These are phyloP conservation scores for Tarsius wallacei DNA, from an alignment of 2,797 vertebrate species.

Conservation along the genomic window DNA sequence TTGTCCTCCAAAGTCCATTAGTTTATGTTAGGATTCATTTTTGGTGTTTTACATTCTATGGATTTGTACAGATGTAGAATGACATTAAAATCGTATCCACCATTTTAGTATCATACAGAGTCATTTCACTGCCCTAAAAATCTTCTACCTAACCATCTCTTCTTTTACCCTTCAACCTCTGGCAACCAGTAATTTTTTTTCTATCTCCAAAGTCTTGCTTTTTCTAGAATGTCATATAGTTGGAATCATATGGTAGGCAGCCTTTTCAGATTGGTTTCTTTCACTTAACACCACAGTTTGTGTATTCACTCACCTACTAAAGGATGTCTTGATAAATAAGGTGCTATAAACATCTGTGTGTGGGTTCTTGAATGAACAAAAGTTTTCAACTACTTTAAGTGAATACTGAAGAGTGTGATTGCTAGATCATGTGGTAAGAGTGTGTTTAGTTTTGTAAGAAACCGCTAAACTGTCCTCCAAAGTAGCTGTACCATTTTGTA, in stretches of 20 bases:
- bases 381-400: neutral
- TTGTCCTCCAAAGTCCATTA: neutral
- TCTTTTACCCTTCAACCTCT: neutral
- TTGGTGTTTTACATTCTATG: neutral
- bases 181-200: neutral
- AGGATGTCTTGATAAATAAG: neutral
- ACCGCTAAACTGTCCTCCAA: neutral
- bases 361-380: neutral
- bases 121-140: neutral
- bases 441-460: neutral
- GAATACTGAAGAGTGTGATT: neutral
- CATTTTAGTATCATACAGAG: neutral
- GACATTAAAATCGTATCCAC: neutral
- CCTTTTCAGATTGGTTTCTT: neutral
- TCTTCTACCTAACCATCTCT: neutral
- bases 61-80: neutral
- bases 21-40: neutral
- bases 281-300: neutral
- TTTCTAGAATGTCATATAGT: neutral
- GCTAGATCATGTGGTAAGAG: neutral
- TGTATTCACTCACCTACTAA: neutral
- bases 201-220: neutral
- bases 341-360: neutral
- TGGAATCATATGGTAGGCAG: neutral
- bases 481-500: neutral